Conservation (phyloP, 2,797 vertebrate genomes). For the Peromyscus attwateri region DNA sequence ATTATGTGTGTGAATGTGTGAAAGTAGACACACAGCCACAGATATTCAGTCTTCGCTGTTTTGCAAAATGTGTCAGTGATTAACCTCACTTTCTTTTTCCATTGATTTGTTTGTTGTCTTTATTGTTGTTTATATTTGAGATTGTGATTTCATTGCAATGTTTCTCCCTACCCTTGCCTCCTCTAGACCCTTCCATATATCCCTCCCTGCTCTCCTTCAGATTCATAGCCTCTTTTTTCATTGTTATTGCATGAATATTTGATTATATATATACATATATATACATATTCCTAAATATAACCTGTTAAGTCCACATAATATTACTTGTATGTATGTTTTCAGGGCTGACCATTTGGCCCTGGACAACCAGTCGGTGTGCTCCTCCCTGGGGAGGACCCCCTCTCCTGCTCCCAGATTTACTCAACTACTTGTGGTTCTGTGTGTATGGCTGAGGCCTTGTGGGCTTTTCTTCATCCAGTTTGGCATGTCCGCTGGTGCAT, state of each 20-base stretch:
- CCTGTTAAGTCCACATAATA: neutral
- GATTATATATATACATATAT: no score
- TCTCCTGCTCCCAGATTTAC: neutral
- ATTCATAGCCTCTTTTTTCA: neutral
- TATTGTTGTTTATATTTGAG: neutral
- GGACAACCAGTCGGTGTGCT: neutral
- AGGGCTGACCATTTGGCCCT: neutral
- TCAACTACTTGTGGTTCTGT: neutral
- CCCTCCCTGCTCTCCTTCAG: neutral
- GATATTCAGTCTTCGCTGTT: neutral
- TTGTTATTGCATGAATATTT: no score
- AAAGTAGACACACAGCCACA: neutral
- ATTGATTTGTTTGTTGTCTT: slow-evolving; percentile 43
- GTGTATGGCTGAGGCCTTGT: neutral
- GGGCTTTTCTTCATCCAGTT: no score
- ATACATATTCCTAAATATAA: neutral
- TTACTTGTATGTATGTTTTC: neutral
- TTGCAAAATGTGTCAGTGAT: slow-evolving; percentile 7
- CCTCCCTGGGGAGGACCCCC: neutral
- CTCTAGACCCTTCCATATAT: neutral
- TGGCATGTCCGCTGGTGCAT: neutral
- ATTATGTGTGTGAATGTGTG: neutral
- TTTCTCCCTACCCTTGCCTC: neutral
- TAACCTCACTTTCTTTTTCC: slow-evolving; percentile 29
- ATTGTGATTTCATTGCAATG: neutral